A percentile compares a stretch with the other conserved stretches of the same genome.
Evolutionary conservation across 1,140 invertebrate species (phyloP).

Genomic region (Schmidtea mediterranea): DNA sequence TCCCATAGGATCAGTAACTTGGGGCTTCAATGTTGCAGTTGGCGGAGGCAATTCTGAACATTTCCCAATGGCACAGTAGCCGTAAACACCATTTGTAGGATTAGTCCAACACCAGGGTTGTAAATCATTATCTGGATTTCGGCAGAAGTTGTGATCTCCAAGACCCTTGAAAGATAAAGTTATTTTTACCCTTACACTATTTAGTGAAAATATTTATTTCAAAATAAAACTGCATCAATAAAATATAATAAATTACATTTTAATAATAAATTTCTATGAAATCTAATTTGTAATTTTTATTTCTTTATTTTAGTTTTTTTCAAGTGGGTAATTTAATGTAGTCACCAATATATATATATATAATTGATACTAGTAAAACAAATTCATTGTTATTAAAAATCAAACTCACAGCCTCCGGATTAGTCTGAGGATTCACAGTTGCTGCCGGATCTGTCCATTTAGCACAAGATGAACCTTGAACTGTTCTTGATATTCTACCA

Average conservation of each 20-base stretch:
- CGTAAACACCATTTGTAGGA: slow-evolving; percentile 10
- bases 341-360: no score
- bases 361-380: no score
- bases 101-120: slow-evolving; percentile 16
- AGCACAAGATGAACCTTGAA: slow-evolving; percentile 11
- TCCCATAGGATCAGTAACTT: no score
- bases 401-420: background rate
- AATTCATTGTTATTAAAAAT: background rate
- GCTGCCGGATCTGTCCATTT: slow-evolving; percentile 9
- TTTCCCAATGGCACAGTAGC: slow-evolving; percentile 12
- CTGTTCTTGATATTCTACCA: slow-evolving; percentile 10
- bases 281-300: no score
- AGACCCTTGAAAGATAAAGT: slow-evolving; percentile 14
- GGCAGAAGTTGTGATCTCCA: slow-evolving; percentile 15
- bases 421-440: background rate
- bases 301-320: no score
- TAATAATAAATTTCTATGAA: no score
- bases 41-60: slow-evolving; percentile 6
- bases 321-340: no score
- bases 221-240: no score
- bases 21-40: no score
- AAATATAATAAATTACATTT: no score
- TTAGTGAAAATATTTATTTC: no score
- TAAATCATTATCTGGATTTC: slow-evolving; percentile 14
- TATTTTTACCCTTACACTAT: no score